A percentile compares a stretch with the other conserved stretches of the same genome.
phyloP scores from a whole-genome alignment of 2,888 invertebrate genomes.

The Anthophora plumipes region DNA sequence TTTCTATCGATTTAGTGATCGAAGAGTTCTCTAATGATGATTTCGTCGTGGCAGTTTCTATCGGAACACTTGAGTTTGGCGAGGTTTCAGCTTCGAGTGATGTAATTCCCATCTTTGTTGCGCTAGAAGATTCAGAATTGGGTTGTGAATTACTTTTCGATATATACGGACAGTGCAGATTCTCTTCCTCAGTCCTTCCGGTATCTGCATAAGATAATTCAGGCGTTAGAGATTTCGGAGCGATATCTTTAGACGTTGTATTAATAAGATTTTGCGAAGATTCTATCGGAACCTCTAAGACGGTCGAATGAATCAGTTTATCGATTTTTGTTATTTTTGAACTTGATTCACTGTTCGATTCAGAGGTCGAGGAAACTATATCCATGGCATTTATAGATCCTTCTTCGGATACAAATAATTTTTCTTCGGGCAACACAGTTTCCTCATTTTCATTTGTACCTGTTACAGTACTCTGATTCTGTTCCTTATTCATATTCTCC shows the following conservation, averaged over 20 bases:
- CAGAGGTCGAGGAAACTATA: not conserved
- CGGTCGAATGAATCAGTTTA: not conserved
- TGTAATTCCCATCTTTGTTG: not conserved
- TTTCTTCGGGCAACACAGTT: not conserved
- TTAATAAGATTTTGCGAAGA: not conserved
- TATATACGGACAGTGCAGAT: not conserved
- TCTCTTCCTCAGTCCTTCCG: not conserved
- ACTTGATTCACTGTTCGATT: not conserved
- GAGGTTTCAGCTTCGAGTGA: not conserved
- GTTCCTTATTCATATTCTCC: not conserved
- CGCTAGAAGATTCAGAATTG: not conserved
- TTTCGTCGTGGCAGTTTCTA: conserved; percentile 41
- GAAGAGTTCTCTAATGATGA: conserved; percentile 7
- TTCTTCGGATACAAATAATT: not conserved
- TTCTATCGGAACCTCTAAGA: not conserved
- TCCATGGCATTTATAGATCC: not conserved
- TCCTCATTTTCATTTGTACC: not conserved
- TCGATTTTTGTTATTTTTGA: not conserved
- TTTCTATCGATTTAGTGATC: not conserved
- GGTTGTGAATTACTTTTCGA: not conserved
- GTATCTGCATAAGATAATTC: not conserved
- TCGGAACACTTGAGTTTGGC: conserved; percentile 21
- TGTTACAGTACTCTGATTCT: not conserved
- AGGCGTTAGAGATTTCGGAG: not conserved
- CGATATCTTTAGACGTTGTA: not conserved